Percentiles rank a stretch among this genome's conserved stretches.
Conservation (phyloP, 2,113 vertebrate species). For the Piprites chloris region DNA sequence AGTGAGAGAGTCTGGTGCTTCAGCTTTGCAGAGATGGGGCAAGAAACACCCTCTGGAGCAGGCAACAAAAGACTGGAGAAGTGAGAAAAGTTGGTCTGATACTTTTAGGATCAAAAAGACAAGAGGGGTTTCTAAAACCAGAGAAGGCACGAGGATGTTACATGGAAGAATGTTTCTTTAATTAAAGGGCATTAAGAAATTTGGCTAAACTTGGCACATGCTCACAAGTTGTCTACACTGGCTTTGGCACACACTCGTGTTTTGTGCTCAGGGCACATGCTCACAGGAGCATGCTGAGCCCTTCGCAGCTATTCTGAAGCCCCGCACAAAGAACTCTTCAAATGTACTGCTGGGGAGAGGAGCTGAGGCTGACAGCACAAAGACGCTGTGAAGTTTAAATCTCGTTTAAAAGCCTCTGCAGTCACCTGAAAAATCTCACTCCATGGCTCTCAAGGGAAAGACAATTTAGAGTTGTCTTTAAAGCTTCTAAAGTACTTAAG, state of each 20-base stretch:
- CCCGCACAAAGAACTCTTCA: not conserved
- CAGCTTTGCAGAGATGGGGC: not conserved
- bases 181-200: not conserved
- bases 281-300: accelerated
- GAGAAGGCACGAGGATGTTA: not conserved
- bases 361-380: not conserved
- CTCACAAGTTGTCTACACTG: not conserved
- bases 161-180: not conserved
- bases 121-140: not conserved
- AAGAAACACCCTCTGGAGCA: not conserved
- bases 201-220: not conserved
- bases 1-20: not conserved
- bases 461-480: not conserved
- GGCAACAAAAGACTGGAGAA: not conserved
- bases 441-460: not conserved
- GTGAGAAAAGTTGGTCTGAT: not conserved
- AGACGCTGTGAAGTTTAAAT: not conserved
- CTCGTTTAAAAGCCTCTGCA: not conserved
- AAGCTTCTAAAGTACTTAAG: not conserved
- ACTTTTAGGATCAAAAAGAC: not conserved
- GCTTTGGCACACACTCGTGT: not conserved
- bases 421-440: not conserved
- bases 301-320: not conserved
- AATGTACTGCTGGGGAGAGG: not conserved
- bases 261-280: not conserved